Base-by-base conservation (phyloP, 2,888 invertebrate genomes). In the Rhagonycha lutea region DNA sequence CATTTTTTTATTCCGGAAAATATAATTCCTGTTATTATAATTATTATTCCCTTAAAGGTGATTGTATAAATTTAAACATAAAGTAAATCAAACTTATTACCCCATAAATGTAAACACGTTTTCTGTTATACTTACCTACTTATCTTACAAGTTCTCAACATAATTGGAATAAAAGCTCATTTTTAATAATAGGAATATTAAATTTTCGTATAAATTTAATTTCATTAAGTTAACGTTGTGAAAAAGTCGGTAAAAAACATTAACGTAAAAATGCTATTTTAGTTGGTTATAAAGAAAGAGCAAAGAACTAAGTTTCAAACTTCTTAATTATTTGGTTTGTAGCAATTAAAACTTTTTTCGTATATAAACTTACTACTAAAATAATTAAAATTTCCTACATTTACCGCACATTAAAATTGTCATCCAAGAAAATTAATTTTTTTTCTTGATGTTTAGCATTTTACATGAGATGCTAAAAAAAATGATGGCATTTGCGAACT, bases 301-400 rank as follows among this genome's bases (percentile, higher is more conserved):
- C n/a, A 65, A 18, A 65, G 24, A 65, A 24, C 14, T 65, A 65
- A 26, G 28, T 32, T 32, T 23, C 18, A n/a, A 63, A 71, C 23
- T 71, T 65, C 32, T 63, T 71, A 71, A 71, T 71, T 71, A 32
- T 71, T 65, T 24, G 63, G 32, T 28, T 71, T 18, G 70, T 32
- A 32, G 65, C 47, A 72, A 72, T 72, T 72, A 72, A 72, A 72
- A 72, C 65, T 72, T 72, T 18, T 32, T 32, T 47, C n/a, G 14
- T 67, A 14, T 70, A 69, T 23, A 68, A 68, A 14, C 32, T 68
- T n/a, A 47, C 18, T 18, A 23, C 11, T 68, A 32, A 32, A 18
- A 12, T 32, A 18, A 32, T 68, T 68, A 68, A 68, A 68, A 32
- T 68, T 29, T 68, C 12, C 11, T 68, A 24, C 28, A 68, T 47